A percentile compares a stretch with the other conserved stretches of the same genome.
Conservation (phyloP, 2,797 vertebrate species). For the Acanthis flammea region DNA sequence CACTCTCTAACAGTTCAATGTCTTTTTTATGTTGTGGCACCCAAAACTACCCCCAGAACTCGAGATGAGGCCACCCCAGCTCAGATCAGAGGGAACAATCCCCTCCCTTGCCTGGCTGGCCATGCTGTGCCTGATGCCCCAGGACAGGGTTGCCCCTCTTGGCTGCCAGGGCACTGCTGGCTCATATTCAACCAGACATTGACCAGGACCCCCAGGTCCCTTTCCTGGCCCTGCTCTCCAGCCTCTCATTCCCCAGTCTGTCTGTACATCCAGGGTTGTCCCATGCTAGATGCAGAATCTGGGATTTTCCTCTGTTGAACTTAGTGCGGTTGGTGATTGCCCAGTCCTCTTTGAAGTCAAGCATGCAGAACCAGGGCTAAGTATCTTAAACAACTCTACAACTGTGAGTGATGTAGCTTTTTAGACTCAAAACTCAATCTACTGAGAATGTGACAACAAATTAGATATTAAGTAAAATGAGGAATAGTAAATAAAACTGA, state of each 20-base stretch:
- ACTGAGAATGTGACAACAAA: background rate
- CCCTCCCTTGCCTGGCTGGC: fast-evolving
- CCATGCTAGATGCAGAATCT: background rate
- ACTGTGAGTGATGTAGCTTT: background rate
- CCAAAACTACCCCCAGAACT: background rate
- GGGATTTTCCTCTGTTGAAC: background rate
- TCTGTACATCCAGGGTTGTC: fast-evolving
- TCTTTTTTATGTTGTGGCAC: fast-evolving
- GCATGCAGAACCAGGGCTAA: background rate
- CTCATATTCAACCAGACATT: fast-evolving
- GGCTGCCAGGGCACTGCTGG: background rate
- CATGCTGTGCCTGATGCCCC: background rate
- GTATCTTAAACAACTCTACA: background rate
- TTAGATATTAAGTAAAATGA: background rate
- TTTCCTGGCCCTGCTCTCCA: background rate
- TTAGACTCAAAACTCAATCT: background rate
- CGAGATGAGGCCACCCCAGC: fast-evolving
- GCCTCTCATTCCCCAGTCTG: background rate
- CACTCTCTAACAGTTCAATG: background rate
- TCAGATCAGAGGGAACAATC: background rate
- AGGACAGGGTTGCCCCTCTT: fast-evolving
- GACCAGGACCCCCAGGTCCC: background rate
- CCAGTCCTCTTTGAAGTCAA: background rate
- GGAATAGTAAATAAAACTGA: background rate
- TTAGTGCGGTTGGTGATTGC: too few species aligned